Conservation (phyloP, 1,140 invertebrate species). For the Samia ricini region DNA sequence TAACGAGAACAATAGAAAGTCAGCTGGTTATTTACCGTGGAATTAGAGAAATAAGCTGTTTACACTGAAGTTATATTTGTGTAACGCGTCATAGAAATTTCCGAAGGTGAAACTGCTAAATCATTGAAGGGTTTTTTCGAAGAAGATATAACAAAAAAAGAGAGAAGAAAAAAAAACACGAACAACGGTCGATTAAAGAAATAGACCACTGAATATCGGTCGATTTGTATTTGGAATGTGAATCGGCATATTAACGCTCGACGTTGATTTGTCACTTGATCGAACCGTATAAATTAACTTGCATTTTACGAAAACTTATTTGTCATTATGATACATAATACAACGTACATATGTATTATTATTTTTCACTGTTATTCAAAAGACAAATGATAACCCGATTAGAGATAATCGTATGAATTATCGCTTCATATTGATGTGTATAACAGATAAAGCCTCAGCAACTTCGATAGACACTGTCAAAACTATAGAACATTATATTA, state of each 20-base stretch:
- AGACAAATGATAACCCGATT: neutral
- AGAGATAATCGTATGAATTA: neutral
- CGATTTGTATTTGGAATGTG: neutral
- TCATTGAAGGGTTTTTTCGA: neutral
- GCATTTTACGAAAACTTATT: no score
- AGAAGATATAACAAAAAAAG: neutral
- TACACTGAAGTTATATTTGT: conserved; percentile 4
- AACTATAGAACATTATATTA: neutral
- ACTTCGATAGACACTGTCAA: neutral
- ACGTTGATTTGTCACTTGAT: no score
- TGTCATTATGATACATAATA: neutral
- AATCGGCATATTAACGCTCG: neutral
- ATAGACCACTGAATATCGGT: neutral
- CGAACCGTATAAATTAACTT: no score
- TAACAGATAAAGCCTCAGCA: neutral
- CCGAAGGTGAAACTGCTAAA: neutral
- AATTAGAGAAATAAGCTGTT: conserved; percentile 28
- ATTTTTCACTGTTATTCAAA: neutral
- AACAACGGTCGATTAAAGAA: neutral
- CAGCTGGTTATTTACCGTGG: conserved; percentile 37
- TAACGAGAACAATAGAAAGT: conserved; percentile 44
- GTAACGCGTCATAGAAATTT: conserved; percentile 31
- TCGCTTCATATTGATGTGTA: neutral
- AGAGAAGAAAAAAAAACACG: neutral
- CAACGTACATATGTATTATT: neutral